phyloP scores from a whole-genome alignment of 2,888 invertebrate species.

The Drosophila fungiperda region DNA sequence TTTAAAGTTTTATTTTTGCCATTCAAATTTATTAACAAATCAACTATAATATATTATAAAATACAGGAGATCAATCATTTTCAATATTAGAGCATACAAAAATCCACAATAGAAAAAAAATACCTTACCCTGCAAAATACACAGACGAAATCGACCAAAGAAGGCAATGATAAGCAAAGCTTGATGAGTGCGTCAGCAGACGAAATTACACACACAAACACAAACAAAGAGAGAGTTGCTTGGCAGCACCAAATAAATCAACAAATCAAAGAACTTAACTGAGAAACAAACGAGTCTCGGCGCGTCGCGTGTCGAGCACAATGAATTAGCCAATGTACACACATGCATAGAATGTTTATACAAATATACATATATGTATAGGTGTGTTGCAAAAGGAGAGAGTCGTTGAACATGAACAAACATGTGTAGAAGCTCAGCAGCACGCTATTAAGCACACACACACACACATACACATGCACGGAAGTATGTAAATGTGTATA shows the following conservation, averaged over 20 bases:
- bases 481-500: neutral
- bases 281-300: constrained; percentile 56
- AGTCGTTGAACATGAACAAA: constrained; percentile 17
- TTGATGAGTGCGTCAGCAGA: constrained; percentile 52
- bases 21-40: neutral
- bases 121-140: constrained; percentile 33
- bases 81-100: constrained; percentile 32
- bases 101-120: constrained; percentile 16
- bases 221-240: neutral
- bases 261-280: constrained; percentile 70
- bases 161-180: constrained; percentile 27
- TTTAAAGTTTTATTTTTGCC: neutral
- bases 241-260: constrained; percentile 55
- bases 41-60: neutral
- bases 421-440: constrained; percentile 40
- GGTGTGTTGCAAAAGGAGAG: constrained; percentile 18
- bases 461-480: neutral
- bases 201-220: constrained; percentile 21
- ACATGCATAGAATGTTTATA: neutral
- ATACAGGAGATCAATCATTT: neutral
- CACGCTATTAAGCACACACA: constrained; percentile 12
- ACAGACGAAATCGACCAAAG: constrained; percentile 11
- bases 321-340: constrained; percentile 49
- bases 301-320: constrained; percentile 31
- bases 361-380: constrained; percentile 18